phyloP scores from a whole-genome alignment of 53 echinoderm and acorn worm species.

The Crossaster papposus region DNA sequence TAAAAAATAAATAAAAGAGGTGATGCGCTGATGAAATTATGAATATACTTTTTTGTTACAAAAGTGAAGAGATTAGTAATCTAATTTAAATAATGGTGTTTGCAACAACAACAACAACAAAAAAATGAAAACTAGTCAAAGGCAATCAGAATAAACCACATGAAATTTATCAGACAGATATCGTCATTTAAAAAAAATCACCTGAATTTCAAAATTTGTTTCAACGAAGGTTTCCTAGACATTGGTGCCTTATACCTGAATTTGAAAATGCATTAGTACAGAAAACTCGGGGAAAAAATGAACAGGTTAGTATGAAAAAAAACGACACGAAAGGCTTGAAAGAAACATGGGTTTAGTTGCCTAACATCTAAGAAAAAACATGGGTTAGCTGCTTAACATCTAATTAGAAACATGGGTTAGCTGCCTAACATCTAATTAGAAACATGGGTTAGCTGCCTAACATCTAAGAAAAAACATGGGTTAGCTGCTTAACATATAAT shows the following conservation, averaged over 20 bases:
- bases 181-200: not conserved
- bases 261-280: constrained; percentile 13
- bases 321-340: not conserved
- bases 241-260: not conserved
- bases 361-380: too few species aligned
- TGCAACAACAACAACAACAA: not conserved
- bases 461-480: not conserved
- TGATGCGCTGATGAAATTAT: not conserved
- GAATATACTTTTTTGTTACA: not conserved
- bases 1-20: not conserved
- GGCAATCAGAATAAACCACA: too few species aligned
- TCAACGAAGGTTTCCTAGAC: not conserved
- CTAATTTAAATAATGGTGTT: not conserved
- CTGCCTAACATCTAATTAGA: too few species aligned
- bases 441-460: too few species aligned
- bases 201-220: not conserved
- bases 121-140: not conserved
- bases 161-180: not conserved
- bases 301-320: not conserved
- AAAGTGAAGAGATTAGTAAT: not conserved
- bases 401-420: too few species aligned
- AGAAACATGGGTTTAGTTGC: not conserved
- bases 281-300: constrained; percentile 4
- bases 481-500: too few species aligned
- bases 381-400: too few species aligned